Evolutionary conservation across 1,140 invertebrate genomes (phyloP), one percentile per base, ranked within the genome.

Genomic region (Berghia stephanieae): DNA sequence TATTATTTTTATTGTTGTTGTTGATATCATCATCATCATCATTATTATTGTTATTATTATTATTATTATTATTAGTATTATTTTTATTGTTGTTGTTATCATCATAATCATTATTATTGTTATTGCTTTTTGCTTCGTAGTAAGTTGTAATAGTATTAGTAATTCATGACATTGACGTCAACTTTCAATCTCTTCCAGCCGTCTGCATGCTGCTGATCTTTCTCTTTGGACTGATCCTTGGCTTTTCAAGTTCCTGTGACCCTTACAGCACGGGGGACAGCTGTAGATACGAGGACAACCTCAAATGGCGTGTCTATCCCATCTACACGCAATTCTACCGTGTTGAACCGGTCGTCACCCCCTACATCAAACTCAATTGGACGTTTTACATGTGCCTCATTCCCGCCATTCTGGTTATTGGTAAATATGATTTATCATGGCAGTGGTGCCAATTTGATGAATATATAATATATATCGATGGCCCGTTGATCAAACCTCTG

Each of bases 221-320:
- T 16, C 52, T 71, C 5, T 18, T 24, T 49, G 69, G 69, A 18
- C 3, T 6, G 10, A n/a, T 71, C 10, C 24, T 71, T 46, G 43
- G 69, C 1, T 18, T 5, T n/a, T n/a, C n/a, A 27, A 71, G 69
- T 31, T 49, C 40, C 27, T 71, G 69, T 24, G 24, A 71, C 36
- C 69, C 69, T n/a, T 71, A 71, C 36, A 55, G 3, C 18, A n/a
- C n/a, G n/a, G 16, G 18, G 16, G 3, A 31, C 27, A 31, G 18
- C 60, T 75, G 73, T 46, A 67, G 27, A 27, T 75, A 75, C 24
- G 38, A 21, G 27, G 49, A 75, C 36, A 75, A 75, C 31, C 60
- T 38, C 16, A 24, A 18, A 4, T 75, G 73, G 73, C 55, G 60
- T 46, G 46, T 75, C 42, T 8, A 66, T 21, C 73, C 73, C 38